Base-by-base conservation (phyloP, 2,888 invertebrate species). In the Meganola albula region DNA sequence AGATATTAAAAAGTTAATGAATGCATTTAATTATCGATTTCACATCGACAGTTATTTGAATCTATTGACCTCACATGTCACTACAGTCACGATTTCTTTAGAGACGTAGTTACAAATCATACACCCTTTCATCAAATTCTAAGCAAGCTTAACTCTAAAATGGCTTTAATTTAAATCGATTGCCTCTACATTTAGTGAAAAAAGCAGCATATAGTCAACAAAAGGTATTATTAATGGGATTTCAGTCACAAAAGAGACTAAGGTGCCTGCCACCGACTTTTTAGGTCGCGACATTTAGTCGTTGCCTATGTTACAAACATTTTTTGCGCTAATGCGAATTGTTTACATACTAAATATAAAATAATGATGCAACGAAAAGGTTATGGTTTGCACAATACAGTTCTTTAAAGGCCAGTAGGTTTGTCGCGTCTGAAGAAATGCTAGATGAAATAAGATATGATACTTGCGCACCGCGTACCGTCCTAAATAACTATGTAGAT, bases 181-280 rank as follows among this genome's bases (percentile, higher is more conserved):
- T 49, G 20, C 40, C 37, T 43, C n/a, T 11, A 33, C 30, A 24
- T 31, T 39, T 51, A 43, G 43, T 51, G 36, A 44, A 44, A 54
- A 53, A 48, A 40, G 33, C 18, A 45, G 35, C 43, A 28, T 37
- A 34, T 20, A 31, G 29, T 48, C 52, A 50, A 58, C 48, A 57
- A 55, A 46, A 54, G 44, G 44, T 43, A 44, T 62, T 63, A 63
- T 61, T 61, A 63, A 64, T 68, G 57, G 62, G 58, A 58, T 47
- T 51, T 41, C 50, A 45, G 57, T 43, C 39, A 53, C 52, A 63
- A 63, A 60, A 63, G 54, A 54, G 44, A 58, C 55, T 49, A 36
- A 68, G 62, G 60, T 57, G 67, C 58, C 53, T 57, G 58, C 59
- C 59, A 63, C 58, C 52, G 51, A 50, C 65, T 74, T 70, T 76